phyloP scores from a whole-genome alignment of 2,797 vertebrate genomes.

The Cossypha heuglini region DNA sequence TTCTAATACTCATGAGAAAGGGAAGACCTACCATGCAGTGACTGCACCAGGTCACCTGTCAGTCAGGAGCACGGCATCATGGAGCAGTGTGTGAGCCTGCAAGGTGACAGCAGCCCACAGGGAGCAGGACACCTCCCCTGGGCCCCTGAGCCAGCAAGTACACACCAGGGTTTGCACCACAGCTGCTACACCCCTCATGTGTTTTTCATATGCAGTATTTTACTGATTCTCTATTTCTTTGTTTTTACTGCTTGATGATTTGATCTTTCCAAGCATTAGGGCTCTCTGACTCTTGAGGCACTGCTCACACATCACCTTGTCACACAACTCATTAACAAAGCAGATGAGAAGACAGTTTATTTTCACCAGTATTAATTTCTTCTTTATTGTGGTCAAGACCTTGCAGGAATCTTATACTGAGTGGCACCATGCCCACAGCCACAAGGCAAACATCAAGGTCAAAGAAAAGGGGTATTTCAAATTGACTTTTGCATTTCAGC shows the following conservation, averaged over 20 bases:
- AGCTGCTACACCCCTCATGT: not conserved
- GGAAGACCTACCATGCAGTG: not conserved
- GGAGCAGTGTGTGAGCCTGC: not conserved
- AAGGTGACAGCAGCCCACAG: not conserved
- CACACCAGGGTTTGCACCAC: not conserved
- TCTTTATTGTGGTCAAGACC: not conserved
- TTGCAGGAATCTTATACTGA: not conserved
- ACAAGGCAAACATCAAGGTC: not conserved
- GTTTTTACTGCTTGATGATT: not conserved
- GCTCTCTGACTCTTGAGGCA: not conserved
- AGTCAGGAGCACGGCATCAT: not conserved
- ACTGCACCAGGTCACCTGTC: not conserved
- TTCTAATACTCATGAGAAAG: not conserved
- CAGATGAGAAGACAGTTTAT: not conserved
- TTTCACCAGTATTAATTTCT: not conserved
- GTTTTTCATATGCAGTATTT: not conserved
- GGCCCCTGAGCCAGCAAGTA: not conserved
- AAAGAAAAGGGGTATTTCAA: not conserved
- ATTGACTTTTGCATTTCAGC: not conserved
- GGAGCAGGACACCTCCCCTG: fast-evolving
- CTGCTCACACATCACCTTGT: not conserved
- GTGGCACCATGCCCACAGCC: not conserved
- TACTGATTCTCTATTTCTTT: not conserved
- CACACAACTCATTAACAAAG: not conserved
- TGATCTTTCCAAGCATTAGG: not conserved